A percentile compares a stretch with the other conserved stretches of the same genome.
These are phyloP conservation scores for Siniperca chuatsi DNA, from an alignment of 2,113 vertebrate genomes.

Conservation along the genomic window DNA sequence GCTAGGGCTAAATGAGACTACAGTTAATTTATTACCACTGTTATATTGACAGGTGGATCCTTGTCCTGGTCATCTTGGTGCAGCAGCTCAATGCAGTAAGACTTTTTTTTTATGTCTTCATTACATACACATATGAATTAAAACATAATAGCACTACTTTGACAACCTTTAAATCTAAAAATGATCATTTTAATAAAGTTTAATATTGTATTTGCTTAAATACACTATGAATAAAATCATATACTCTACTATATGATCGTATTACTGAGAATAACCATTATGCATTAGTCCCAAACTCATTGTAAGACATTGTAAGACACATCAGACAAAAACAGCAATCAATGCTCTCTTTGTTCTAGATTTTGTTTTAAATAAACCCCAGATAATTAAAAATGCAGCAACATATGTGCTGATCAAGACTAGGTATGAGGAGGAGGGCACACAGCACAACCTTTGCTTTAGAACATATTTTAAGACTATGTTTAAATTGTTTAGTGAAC, in stretches of 20 bases:
- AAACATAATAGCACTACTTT: background rate
- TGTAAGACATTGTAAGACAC: background rate
- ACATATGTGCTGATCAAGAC: background rate
- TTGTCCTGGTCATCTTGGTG: conserved; percentile 50
- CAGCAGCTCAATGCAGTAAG: conserved; percentile 71
- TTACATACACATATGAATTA: background rate
- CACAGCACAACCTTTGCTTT: background rate
- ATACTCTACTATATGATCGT: background rate
- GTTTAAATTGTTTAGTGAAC: conserved; percentile 9
- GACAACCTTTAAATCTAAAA: background rate
- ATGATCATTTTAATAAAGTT: background rate
- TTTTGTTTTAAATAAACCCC: background rate
- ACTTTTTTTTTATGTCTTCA: background rate
- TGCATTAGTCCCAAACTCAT: background rate
- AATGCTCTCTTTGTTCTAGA: background rate
- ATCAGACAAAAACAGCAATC: background rate
- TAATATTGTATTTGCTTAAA: background rate
- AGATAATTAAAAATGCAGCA: background rate
- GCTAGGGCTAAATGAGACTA: background rate
- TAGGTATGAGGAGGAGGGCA: background rate
- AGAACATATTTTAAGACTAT: background rate
- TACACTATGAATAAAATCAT: no score
- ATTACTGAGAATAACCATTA: background rate
- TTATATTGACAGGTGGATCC: conserved; percentile 62
- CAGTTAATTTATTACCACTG: background rate